Conservation (phyloP, 2,797 vertebrate species). For the Hephaestus fuliginosus region DNA sequence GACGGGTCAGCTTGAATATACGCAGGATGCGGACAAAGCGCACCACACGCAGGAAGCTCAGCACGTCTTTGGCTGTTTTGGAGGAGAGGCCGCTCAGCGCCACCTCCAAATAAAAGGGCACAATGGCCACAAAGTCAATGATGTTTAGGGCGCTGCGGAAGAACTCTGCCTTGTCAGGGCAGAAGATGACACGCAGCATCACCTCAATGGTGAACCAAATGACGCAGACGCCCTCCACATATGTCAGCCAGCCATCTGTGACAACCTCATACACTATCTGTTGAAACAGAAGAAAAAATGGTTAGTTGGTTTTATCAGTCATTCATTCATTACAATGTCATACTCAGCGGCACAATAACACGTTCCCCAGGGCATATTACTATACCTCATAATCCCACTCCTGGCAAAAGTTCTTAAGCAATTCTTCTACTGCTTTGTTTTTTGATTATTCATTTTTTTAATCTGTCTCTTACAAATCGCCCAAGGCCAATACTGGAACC, state of each 20-base stretch:
- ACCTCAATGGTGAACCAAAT: constrained; percentile 99
- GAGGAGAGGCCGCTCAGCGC: constrained; percentile 97
- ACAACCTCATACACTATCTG: constrained; percentile 90
- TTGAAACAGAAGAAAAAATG: constrained; percentile 25
- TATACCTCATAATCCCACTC: neutral
- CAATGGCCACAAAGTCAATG: constrained; percentile 99
- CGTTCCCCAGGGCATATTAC: neutral
- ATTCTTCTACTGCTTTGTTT: neutral
- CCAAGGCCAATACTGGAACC: neutral
- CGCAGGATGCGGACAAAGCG: constrained; percentile 97
- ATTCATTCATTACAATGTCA: neutral
- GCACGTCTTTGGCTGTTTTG: constrained; percentile 98
- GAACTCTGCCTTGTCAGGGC: constrained; percentile 98
- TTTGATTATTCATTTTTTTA: neutral
- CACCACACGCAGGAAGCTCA: constrained; percentile 98
- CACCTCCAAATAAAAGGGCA: constrained; percentile 99
- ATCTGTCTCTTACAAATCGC: neutral
- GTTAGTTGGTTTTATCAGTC: constrained; percentile 3
- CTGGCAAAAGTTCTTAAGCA: neutral
- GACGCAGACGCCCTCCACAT: constrained; percentile 98
- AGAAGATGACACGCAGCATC: constrained; percentile 96
- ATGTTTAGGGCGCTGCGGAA: constrained; percentile 98
- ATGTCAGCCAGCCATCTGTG: constrained; percentile 97
- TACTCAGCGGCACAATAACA: neutral
- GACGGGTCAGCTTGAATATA: constrained; percentile 99